Conservation (phyloP, 2,113 vertebrate genomes). For the Phocoena sinus region DNA sequence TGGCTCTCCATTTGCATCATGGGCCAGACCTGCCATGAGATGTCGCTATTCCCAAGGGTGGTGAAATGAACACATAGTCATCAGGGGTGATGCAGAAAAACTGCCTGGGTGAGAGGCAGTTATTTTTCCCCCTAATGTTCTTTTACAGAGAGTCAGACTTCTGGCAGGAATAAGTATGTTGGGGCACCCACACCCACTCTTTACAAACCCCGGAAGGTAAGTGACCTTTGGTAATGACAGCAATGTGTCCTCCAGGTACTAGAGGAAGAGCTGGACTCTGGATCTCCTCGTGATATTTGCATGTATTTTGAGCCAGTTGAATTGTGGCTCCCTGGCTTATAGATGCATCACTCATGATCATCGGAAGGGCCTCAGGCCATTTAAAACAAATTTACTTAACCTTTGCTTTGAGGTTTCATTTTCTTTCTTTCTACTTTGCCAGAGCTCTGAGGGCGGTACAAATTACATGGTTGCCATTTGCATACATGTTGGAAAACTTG, state of each 20-base stretch:
- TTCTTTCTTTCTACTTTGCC: not conserved
- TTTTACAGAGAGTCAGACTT: not conserved
- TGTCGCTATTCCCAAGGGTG: not conserved
- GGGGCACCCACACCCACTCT: not conserved
- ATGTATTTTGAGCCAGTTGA: not conserved
- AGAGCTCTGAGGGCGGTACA: not conserved
- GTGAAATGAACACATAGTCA: not conserved
- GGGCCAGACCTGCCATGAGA: not conserved
- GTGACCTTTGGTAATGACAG: not conserved
- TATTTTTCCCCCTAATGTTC: not conserved
- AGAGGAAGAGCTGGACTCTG: not conserved
- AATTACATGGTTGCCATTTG: not conserved
- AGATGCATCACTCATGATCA: not conserved
- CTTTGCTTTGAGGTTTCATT: not conserved
- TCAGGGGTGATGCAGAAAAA: not conserved
- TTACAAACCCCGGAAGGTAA: not conserved
- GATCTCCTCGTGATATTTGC: not conserved
- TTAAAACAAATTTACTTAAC: not conserved
- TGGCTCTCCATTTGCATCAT: not conserved
- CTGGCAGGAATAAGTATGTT: not conserved
- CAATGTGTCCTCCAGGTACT: not conserved
- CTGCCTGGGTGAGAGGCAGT: not conserved
- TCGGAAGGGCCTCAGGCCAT: not conserved
- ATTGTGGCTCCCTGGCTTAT: not conserved
- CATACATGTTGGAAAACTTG: not conserved